Percentiles rank a stretch among this genome's conserved stretches.
Evolutionary conservation across 2,888 invertebrate species (phyloP).

Genomic region (Zaprionus lineosus): DNA sequence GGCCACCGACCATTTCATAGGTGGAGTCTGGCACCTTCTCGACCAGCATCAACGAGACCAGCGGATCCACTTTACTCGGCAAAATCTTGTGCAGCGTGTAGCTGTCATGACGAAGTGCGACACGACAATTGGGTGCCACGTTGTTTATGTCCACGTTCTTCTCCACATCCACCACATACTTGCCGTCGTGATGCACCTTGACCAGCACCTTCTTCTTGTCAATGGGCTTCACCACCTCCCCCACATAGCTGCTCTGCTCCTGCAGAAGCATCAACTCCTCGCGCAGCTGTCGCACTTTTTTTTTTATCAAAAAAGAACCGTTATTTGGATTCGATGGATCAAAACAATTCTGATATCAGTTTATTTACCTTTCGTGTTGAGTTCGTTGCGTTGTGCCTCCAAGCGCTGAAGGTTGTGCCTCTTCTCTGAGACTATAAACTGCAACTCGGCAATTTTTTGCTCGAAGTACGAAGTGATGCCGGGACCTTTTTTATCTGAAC

Average conservation of each 20-base stretch:
- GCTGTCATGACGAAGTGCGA: slow-evolving; percentile 98
- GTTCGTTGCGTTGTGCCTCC: slow-evolving; percentile 98
- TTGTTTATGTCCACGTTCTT: slow-evolving; percentile 99
- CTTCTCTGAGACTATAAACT: slow-evolving; percentile 96
- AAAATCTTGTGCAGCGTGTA: slow-evolving; percentile 99
- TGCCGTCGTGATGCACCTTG: slow-evolving; percentile 99
- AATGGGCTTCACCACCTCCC: slow-evolving; percentile 99
- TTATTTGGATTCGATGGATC: no score
- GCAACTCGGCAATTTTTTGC: slow-evolving; percentile 98
- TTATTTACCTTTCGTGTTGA: slow-evolving; percentile 95
- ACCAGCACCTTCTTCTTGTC: slow-evolving; percentile 99
- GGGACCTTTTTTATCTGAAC: slow-evolving; percentile 68
- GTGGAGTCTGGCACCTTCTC: slow-evolving; percentile 99
- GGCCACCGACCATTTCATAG: slow-evolving; percentile 99
- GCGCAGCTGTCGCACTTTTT: slow-evolving; percentile 93
- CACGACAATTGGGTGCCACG: slow-evolving; percentile 97
- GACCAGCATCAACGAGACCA: slow-evolving; percentile 99
- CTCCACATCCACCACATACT: slow-evolving; percentile 99
- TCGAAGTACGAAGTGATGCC: slow-evolving; percentile 97
- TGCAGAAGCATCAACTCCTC: slow-evolving; percentile 97
- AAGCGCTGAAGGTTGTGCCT: slow-evolving; percentile 97
- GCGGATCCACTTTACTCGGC: slow-evolving; percentile 99
- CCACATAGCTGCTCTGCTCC: slow-evolving; percentile 99
- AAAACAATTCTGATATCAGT: no score
- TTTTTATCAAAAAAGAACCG: no score